A percentile compares a stretch with the other conserved stretches of the same genome.
phyloP scores from a whole-genome alignment of 2,888 invertebrate species.

The Orgyia antiqua region DNA sequence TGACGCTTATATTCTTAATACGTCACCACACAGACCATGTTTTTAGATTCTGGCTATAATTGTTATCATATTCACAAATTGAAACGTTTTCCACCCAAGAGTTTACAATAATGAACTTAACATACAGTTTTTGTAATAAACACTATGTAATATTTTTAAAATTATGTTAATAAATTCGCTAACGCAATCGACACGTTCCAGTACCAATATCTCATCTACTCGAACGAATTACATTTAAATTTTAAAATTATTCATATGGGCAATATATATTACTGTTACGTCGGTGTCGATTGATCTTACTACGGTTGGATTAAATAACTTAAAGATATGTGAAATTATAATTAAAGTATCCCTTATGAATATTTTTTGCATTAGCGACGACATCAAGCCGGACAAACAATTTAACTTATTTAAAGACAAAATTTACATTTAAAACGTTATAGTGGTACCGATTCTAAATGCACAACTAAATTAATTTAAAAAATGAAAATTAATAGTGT shows the following conservation, averaged over 20 bases:
- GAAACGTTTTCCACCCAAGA: no score
- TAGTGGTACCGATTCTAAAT: no score
- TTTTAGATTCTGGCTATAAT: no score
- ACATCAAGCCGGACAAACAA: slow-evolving; percentile 38
- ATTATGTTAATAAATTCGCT: slow-evolving; percentile 18
- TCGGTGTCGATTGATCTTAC: slow-evolving; percentile 35
- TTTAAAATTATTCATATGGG: slow-evolving; percentile 37
- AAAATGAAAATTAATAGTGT: no score
- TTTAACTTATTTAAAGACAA: slow-evolving; percentile 48
- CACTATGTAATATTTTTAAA: no score
- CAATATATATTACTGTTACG: slow-evolving; percentile 21
- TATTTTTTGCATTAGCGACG: slow-evolving; percentile 38
- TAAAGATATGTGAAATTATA: slow-evolving; percentile 48
- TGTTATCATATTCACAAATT: no score
- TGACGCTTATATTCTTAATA: no score
- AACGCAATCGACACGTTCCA: slow-evolving; percentile 21
- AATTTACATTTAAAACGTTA: slow-evolving; percentile 54
- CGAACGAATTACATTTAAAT: slow-evolving; percentile 36
- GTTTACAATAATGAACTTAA: no score
- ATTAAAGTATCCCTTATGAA: slow-evolving; percentile 58
- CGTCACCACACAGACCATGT: no score
- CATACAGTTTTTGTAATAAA: no score
- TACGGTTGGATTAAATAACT: slow-evolving; percentile 45
- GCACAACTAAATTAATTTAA: no score
- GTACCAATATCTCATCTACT: slow-evolving; percentile 29